phyloP scores from a whole-genome alignment of 2,888 invertebrate genomes.

The Machimus atricapillus region DNA sequence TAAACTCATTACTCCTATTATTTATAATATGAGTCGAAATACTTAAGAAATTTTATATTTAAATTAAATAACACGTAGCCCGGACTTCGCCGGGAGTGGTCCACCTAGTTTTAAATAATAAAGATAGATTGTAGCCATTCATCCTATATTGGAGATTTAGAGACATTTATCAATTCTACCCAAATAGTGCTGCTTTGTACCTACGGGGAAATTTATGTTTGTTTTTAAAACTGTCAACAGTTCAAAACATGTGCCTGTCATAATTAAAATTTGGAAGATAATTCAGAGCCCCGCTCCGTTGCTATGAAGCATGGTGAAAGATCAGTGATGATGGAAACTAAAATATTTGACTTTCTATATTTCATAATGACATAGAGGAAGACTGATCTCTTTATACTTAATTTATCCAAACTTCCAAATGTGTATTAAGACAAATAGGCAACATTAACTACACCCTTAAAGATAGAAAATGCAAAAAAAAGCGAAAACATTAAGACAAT shows the following conservation, averaged over 20 bases:
- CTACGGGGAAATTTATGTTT: neutral
- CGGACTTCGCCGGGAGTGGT: too few relatives aligned
- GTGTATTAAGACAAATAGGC: neutral
- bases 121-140: neutral
- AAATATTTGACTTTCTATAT: neutral
- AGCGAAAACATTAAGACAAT: neutral
- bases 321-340: neutral
- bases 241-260: neutral
- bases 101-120: too few relatives aligned
- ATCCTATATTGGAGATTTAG: neutral
- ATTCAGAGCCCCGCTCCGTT: neutral
- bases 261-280: neutral
- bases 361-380: neutral
- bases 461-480: neutral
- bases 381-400: neutral
- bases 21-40: too few relatives aligned
- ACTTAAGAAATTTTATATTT: too few relatives aligned
- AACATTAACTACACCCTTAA: neutral
- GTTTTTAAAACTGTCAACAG: neutral
- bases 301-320: neutral
- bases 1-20: too few relatives aligned
- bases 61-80: too few relatives aligned
- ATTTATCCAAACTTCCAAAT: neutral
- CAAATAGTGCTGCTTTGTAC: neutral
- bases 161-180: neutral